Evolutionary conservation across 2,113 vertebrate genomes (phyloP), one percentile per base, ranked within the genome.

Genomic region (Mesocricetus auratus): DNA sequence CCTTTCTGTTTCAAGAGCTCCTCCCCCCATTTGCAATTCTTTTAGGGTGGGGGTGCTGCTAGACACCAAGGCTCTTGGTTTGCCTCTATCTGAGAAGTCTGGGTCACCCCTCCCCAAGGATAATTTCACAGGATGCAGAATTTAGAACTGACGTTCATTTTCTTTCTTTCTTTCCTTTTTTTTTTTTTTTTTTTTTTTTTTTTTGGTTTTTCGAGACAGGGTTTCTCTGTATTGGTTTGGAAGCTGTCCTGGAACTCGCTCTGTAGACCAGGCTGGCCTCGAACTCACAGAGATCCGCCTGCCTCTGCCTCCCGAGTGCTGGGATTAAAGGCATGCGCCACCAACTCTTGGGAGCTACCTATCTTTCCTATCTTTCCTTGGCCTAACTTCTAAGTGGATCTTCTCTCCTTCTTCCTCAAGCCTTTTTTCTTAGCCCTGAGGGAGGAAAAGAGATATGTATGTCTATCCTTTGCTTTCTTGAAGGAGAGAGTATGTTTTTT

Each of bases 111-210:
- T 89, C 64, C 93, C 88, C 10, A 26, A 92, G 60, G 77, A 75
- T 81, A 71, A 87, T n/a, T 69, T 95, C 78, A 64, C 12, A 71
- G 93, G 62, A 56, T 17, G 33, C 33, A 93, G 88, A 94, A 86
- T 47, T 88, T 36, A 45, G 29, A 86, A 42, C 33, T 74, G 77
- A 69, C 0, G 3, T 21, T n/a, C 83, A 50, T 64, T 89, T 95
- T 91, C 60, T 93, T 89, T 73, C n/a, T n/a, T n/a, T n/a, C n/a
- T n/a, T n/a, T n/a, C n/a, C n/a, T n/a, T n/a, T n/a, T n/a, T n/a
- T n/a, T n/a, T n/a, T n/a, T n/a, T n/a, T n/a, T n/a, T n/a, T n/a
- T n/a, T n/a, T n/a, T n/a, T n/a, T n/a, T n/a, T n/a, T n/a, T n/a
- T n/a, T n/a, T n/a, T n/a, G n/a, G n/a, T n/a, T n/a, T n/a, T n/a